phyloP scores from a whole-genome alignment of 2,113 vertebrate genomes.

The Zosterops lateralis region DNA sequence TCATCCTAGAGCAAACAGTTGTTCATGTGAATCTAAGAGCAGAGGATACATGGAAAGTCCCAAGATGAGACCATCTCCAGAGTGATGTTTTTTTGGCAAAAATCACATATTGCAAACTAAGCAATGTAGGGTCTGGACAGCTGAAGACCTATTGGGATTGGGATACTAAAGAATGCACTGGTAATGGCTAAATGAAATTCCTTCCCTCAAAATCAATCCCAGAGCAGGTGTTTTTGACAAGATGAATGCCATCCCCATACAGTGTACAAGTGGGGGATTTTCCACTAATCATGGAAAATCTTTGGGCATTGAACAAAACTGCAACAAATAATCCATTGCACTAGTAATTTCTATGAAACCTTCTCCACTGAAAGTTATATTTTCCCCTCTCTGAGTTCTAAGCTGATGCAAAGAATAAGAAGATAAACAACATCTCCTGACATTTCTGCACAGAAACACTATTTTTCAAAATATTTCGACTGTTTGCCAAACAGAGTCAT shows the following conservation, averaged over 20 bases:
- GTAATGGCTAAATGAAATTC: neutral
- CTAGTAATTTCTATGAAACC: neutral
- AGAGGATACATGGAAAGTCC: constrained; percentile 19
- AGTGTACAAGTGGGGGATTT: neutral
- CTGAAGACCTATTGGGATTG: neutral
- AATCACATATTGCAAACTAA: neutral
- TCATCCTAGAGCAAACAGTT: constrained; percentile 17
- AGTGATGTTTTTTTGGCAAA: neutral
- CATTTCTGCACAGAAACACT: neutral
- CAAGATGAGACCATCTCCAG: neutral
- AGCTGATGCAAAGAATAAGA: neutral
- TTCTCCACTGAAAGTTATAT: neutral
- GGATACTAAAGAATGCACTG: neutral
- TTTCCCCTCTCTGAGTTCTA: neutral
- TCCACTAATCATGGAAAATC: neutral
- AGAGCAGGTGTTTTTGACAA: neutral
- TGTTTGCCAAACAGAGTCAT: neutral
- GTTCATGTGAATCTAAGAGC: neutral
- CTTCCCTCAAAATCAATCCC: neutral
- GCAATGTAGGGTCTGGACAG: neutral
- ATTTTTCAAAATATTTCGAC: neutral
- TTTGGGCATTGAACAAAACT: neutral
- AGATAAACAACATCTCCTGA: neutral
- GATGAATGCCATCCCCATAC: neutral
- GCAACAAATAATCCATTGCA: neutral